Conservation (phyloP, 2,797 vertebrate genomes). For the Microtus californicus region DNA sequence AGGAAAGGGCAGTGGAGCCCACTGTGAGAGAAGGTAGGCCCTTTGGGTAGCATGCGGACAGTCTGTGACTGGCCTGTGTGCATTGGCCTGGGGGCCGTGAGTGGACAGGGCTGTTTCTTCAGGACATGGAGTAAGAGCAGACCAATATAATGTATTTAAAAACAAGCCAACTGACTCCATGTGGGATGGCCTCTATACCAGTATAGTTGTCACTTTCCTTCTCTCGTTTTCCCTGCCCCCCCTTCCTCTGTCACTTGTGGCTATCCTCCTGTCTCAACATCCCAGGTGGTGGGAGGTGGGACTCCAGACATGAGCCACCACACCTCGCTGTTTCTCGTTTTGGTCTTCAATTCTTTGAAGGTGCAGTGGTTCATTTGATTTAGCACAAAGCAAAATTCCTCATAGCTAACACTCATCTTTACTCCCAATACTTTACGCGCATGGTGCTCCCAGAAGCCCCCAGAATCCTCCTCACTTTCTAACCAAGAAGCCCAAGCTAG, state of each 20-base stretch:
- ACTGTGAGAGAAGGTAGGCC: neutral
- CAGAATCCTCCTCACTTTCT: neutral
- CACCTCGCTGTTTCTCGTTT: neutral
- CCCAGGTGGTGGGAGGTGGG: too few species aligned
- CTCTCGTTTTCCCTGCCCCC: neutral
- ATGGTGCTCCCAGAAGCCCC: neutral
- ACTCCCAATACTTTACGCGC: neutral
- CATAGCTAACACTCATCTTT: neutral
- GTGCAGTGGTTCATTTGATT: neutral
- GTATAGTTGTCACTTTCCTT: too few species aligned
- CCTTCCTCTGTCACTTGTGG: neutral
- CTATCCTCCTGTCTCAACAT: neutral
- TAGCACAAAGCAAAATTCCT: neutral
- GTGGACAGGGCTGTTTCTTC: too few species aligned
- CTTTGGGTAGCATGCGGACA: rapidly evolving
- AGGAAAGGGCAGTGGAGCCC: too few species aligned
- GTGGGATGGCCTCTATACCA: neutral
- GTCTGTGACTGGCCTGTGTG: neutral
- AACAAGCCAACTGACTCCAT: neutral
- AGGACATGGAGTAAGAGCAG: neutral
- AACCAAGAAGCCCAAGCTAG: neutral
- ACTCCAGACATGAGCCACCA: too few species aligned
- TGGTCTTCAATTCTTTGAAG: neutral
- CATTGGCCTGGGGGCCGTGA: neutral
- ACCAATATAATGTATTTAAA: neutral